phyloP scores from a whole-genome alignment of 2,113 vertebrate genomes.

The Syngnathus typhle region DNA sequence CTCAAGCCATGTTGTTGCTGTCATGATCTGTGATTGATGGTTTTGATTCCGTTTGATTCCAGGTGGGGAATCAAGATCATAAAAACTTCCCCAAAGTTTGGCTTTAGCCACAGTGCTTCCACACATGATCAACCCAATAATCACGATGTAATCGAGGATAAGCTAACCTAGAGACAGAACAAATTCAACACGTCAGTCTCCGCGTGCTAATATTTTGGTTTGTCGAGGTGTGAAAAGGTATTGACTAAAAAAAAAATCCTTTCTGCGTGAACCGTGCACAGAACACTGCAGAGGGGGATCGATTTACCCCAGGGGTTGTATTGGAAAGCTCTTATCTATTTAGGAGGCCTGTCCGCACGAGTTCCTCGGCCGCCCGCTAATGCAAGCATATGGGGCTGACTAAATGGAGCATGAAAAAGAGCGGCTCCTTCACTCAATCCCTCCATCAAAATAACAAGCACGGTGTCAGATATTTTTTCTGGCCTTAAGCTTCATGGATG shows the following conservation, averaged over 20 bases:
- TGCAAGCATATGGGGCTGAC: slow-evolving; percentile 39
- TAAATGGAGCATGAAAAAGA: slow-evolving; percentile 33
- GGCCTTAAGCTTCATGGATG: slow-evolving; percentile 26
- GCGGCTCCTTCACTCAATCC: slow-evolving; percentile 43
- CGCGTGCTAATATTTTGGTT: background rate
- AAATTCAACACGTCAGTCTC: background rate
- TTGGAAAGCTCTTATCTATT: slow-evolving; percentile 54
- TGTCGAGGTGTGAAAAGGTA: slow-evolving; percentile 1
- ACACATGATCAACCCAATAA: background rate
- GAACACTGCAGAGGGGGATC: slow-evolving; percentile 45
- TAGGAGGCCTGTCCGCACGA: slow-evolving; percentile 39
- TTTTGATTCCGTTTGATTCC: too few species aligned
- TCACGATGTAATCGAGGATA: background rate
- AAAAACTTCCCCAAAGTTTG: background rate
- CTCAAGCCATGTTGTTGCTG: background rate
- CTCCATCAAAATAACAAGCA: slow-evolving; percentile 49
- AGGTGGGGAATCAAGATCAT: too few species aligned
- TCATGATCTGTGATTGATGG: too few species aligned
- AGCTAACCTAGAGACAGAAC: background rate
- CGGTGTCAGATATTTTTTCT: slow-evolving; percentile 39
- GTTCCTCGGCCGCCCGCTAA: slow-evolving; percentile 43
- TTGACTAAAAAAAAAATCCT: slow-evolving; percentile 8
- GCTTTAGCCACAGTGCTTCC: background rate
- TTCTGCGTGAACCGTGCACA: slow-evolving; percentile 5
- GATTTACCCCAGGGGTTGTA: slow-evolving; percentile 44